phyloP scores from a whole-genome alignment of 2,113 vertebrate species.

The Mus pahari region DNA sequence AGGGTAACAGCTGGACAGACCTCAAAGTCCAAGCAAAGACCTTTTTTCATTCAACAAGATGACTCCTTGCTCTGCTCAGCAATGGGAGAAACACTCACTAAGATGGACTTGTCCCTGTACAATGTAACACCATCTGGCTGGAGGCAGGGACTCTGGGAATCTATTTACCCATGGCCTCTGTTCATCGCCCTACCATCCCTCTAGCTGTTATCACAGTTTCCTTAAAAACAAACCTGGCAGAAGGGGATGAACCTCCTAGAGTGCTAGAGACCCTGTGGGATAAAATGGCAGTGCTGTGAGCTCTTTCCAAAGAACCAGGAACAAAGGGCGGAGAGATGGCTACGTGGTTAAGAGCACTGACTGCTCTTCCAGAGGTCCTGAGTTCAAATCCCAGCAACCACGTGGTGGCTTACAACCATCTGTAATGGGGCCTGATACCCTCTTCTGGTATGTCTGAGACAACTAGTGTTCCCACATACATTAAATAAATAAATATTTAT shows the following conservation, averaged over 20 bases:
- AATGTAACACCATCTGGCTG: background rate
- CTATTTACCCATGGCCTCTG: background rate
- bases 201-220: conserved; percentile 17
- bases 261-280: background rate
- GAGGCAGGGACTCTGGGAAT: background rate
- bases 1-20: background rate
- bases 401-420: no score
- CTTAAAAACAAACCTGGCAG: conserved; percentile 28
- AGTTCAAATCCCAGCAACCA: no score
- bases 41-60: background rate
- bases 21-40: background rate
- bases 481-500: no score
- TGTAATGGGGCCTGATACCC: no score
- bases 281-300: conserved; percentile 1
- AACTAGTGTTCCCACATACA: no score
- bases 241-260: conserved; percentile 4
- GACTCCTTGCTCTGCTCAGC: background rate
- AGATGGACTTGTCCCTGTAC: background rate
- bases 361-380: no score
- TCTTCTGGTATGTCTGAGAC: no score
- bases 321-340: no score
- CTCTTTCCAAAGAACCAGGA: conserved; percentile 36
- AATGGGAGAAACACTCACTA: background rate
- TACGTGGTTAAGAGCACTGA: no score
- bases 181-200: background rate